A percentile compares a stretch with the other conserved stretches of the same genome.
phyloP scores from a whole-genome alignment of 2,113 vertebrate genomes.

The Tetrax tetrax region DNA sequence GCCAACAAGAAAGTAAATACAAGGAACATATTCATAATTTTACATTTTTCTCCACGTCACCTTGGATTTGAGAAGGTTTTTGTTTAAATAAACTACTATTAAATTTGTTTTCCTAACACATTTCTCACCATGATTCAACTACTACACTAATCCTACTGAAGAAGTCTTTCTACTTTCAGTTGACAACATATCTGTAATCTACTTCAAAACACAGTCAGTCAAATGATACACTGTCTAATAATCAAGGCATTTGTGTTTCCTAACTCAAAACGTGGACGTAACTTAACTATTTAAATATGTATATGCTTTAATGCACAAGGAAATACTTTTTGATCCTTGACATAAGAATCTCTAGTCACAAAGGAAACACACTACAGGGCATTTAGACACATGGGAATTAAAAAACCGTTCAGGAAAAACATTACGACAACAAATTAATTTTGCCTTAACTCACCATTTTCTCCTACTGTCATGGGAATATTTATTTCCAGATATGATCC shows the following conservation, averaged over 20 bases:
- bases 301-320: background rate
- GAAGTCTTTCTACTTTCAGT: background rate
- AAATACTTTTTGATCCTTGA: background rate
- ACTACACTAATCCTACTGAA: background rate
- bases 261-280: background rate
- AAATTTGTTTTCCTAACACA: background rate
- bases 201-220: background rate
- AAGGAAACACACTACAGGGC: background rate
- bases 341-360: background rate
- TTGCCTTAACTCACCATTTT: slow-evolving; percentile 84
- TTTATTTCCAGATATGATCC: slow-evolving; percentile 99
- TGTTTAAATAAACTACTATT: background rate
- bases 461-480: slow-evolving; percentile 94
- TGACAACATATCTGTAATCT: background rate
- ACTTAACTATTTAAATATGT: background rate
- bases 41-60: background rate
- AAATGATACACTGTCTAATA: background rate
- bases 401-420: background rate
- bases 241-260: background rate
- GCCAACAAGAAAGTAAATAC: background rate
- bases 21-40: background rate
- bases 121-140: background rate
- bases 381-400: background rate
- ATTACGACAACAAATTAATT: background rate
- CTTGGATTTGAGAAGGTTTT: background rate